Conservation (phyloP, 2,888 invertebrate genomes). For the Xylota sylvarum region DNA sequence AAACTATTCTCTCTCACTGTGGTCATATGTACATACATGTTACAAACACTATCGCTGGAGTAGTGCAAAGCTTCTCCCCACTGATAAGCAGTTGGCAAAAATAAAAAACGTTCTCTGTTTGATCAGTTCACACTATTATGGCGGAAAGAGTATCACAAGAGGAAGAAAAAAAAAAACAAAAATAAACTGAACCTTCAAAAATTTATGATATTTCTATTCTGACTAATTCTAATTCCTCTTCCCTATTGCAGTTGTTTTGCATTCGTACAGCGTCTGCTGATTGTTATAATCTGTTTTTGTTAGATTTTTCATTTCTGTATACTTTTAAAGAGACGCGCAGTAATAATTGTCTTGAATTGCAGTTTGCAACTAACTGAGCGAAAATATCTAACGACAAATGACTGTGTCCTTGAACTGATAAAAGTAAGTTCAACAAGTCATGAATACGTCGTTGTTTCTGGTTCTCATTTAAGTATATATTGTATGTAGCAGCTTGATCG, state of each 20-base stretch:
- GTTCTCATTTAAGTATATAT: neutral
- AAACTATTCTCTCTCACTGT: neutral
- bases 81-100: conserved; percentile 53
- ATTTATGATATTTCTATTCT: conserved; percentile 49
- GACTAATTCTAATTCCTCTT: conserved; percentile 68
- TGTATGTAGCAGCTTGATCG: neutral
- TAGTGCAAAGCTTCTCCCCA: conserved; percentile 31
- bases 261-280: conserved; percentile 41
- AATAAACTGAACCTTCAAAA: conserved; percentile 65
- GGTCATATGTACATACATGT: neutral
- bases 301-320: conserved; percentile 33
- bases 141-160: conserved; percentile 17
- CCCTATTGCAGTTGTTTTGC: conserved; percentile 59
- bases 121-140: neutral
- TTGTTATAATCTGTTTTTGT: conserved; percentile 44
- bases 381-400: conserved; percentile 45
- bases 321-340: conserved; percentile 23
- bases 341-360: conserved; percentile 44
- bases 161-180: conserved; percentile 19
- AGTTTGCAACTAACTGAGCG: conserved; percentile 19
- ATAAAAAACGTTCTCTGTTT: conserved; percentile 6
- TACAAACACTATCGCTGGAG: conserved; percentile 27
- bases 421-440: conserved; percentile 52
- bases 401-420: conserved; percentile 66
- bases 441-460: conserved; percentile 17